Percentiles rank a stretch among this genome's conserved stretches.
These are phyloP conservation scores for Nomada goodeniana DNA, from an alignment of 2,888 invertebrate species.

Conservation along the genomic window DNA sequence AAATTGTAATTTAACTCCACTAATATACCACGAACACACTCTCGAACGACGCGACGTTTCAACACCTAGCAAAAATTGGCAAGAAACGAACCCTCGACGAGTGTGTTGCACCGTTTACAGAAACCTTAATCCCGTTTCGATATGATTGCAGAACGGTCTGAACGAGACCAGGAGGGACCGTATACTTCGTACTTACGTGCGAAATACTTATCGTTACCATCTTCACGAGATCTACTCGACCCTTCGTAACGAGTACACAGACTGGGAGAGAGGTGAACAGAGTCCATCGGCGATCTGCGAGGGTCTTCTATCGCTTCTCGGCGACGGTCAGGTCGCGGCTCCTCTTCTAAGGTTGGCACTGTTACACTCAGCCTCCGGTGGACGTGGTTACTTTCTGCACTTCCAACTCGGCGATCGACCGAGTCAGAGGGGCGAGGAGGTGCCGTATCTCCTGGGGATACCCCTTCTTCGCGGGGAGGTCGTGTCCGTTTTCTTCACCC, in stretches of 20 bases:
- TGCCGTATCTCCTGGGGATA: constrained; percentile 93
- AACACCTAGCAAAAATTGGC: too few species aligned
- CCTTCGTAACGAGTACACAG: constrained; percentile 97
- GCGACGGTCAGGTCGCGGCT: constrained; percentile 96
- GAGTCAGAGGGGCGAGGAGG: constrained; percentile 94
- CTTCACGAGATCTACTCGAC: constrained; percentile 98
- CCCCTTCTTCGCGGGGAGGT: constrained; percentile 89
- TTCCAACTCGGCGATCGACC: constrained; percentile 94
- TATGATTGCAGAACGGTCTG: constrained; percentile 91
- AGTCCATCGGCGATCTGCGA: constrained; percentile 91
- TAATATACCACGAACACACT: too few species aligned
- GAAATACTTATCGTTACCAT: constrained; percentile 97
- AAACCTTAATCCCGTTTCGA: not conserved
- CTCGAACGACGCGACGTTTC: too few species aligned
- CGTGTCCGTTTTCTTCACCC: constrained; percentile 86
- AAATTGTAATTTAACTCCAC: too few species aligned
- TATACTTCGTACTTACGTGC: constrained; percentile 95
- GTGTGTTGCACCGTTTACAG: too few species aligned
- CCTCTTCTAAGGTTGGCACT: constrained; percentile 92
- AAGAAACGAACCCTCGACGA: too few species aligned
- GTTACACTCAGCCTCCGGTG: constrained; percentile 91
- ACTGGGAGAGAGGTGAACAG: constrained; percentile 96
- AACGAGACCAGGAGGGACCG: constrained; percentile 94
- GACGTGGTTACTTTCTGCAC: constrained; percentile 94
- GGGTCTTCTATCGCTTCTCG: constrained; percentile 92